Percentiles rank a stretch among this genome's conserved stretches.
phyloP scores from a whole-genome alignment of 1,140 invertebrate species.

The Subanguina moxae region DNA sequence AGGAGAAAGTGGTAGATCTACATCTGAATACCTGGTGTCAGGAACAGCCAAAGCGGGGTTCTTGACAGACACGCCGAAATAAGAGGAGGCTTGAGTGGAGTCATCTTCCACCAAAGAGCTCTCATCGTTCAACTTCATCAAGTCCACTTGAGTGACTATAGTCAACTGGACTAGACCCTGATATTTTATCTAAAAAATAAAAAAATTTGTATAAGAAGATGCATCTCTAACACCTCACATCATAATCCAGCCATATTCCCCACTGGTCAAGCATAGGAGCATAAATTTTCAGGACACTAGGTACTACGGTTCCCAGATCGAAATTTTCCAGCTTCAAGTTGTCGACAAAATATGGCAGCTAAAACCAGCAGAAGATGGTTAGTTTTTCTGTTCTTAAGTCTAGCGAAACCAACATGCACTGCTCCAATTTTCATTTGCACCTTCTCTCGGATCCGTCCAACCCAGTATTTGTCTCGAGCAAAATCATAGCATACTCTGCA shows the following conservation, averaged over 20 bases:
- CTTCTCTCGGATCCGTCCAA: slow-evolving; percentile 66
- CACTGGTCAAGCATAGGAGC: slow-evolving; percentile 73
- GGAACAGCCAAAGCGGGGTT: slow-evolving; percentile 7
- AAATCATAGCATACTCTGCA: slow-evolving; percentile 77
- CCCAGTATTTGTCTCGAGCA: slow-evolving; percentile 68
- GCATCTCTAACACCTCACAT: slow-evolving; percentile 64
- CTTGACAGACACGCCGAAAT: background rate
- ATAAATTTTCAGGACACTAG: slow-evolving; percentile 70
- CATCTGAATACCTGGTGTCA: slow-evolving; percentile 46
- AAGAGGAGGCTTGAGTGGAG: background rate
- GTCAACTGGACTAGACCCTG: slow-evolving; percentile 80
- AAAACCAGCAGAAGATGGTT: slow-evolving; percentile 22
- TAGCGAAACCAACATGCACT: slow-evolving; percentile 66
- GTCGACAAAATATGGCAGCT: slow-evolving; percentile 82
- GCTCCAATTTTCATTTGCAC: slow-evolving; percentile 80
- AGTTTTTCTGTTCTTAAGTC: background rate
- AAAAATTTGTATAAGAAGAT: slow-evolving; percentile 18
- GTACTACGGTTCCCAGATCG: slow-evolving; percentile 69
- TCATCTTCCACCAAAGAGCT: slow-evolving; percentile 6
- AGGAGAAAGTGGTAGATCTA: slow-evolving; percentile 52
- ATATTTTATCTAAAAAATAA: slow-evolving; percentile 83
- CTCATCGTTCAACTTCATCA: slow-evolving; percentile 72
- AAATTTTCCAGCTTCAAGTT: slow-evolving; percentile 74
- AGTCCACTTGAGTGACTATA: slow-evolving; percentile 86
- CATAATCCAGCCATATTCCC: slow-evolving; percentile 86